Base-by-base conservation (phyloP, 2,888 invertebrate species). In the Lasioglossum villosulum region DNA sequence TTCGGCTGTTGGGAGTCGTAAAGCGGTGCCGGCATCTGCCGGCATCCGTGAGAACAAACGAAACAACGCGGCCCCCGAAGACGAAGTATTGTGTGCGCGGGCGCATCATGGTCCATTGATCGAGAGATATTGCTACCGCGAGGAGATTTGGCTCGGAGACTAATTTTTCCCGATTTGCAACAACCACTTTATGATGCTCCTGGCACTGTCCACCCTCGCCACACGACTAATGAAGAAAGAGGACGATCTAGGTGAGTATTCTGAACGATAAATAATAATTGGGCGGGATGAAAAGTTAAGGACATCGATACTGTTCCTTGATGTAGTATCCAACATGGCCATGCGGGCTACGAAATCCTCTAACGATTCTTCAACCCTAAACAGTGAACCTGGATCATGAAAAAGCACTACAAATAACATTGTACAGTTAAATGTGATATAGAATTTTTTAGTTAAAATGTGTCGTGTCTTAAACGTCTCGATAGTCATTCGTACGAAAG, bases 81-180 rank as follows among this genome's bases (percentile, higher is more conserved):
- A 88, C 86, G 75, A 75, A 83, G 72, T 86, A 81, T 76, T 75
- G 90, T 89, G 88, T 90, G 94, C 92, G 94, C 93, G 93, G 93
- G 94, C 93, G 92, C 90, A 91, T 91, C 91, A 90, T 90, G 91
- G 92, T 89, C 94, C 93, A 95, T 94, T 94, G 94, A 94, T 94
- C 94, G 94, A 90, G 93, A 93, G 92, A 92, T 91, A 91, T 88
- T 90, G 90, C 87, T 86, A 87, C 83, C 81, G 86, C 78, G 87
- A 52, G 52, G 88, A 88, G 93, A 93, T 92, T 91, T 90, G 86
- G 74, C 87, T 80, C n/a, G 81, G 84, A 87, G 83, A 88, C 85
- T 84, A 90, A 87, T 82, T 78, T 78, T 82, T 68, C n/a, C 52
- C 52, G 34, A 34, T 81, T 75, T 48, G 30, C 27, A 0, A 14